Evolutionary conservation across 1,140 invertebrate species (phyloP).

Genomic region (Rhyacophila brunnea): DNA sequence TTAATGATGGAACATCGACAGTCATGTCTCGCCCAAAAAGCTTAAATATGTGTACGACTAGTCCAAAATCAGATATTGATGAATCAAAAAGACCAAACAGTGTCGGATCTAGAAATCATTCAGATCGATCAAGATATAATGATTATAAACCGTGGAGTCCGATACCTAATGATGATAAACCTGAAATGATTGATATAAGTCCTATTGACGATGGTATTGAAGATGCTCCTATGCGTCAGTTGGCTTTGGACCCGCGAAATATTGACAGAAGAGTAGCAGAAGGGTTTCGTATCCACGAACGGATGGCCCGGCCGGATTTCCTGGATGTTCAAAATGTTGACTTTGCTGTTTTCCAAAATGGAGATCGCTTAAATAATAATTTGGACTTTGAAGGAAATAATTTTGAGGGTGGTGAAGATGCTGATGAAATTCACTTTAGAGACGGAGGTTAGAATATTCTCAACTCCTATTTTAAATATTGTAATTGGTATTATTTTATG

Average conservation of each 20-base stretch:
- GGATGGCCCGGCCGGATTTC: slow-evolving; percentile 17
- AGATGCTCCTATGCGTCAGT: slow-evolving; percentile 2
- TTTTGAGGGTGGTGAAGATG: slow-evolving; percentile 11
- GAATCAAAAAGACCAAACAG: slow-evolving; percentile 3
- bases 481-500: neutral
- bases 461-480: neutral
- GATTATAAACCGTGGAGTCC: neutral
- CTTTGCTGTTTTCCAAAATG: neutral
- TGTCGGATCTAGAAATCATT: neutral
- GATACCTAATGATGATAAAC: neutral
- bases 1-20: neutral
- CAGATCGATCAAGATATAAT: neutral
- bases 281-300: neutral
- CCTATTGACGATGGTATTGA: slow-evolving; percentile 5
- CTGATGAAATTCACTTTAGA: neutral
- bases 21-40: slow-evolving; percentile 15
- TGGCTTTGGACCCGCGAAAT: neutral
- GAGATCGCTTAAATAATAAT: slow-evolving; percentile 23
- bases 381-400: slow-evolving; percentile 25
- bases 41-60: slow-evolving; percentile 8
- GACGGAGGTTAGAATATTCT: neutral
- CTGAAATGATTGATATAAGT: slow-evolving; percentile 1
- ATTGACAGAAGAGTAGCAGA: neutral
- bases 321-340: slow-evolving; percentile 18
- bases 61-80: neutral